A percentile compares a stretch with the other conserved stretches of the same genome.
Conservation (phyloP, 2,113 vertebrate species). For the Heterocephalus glaber region DNA sequence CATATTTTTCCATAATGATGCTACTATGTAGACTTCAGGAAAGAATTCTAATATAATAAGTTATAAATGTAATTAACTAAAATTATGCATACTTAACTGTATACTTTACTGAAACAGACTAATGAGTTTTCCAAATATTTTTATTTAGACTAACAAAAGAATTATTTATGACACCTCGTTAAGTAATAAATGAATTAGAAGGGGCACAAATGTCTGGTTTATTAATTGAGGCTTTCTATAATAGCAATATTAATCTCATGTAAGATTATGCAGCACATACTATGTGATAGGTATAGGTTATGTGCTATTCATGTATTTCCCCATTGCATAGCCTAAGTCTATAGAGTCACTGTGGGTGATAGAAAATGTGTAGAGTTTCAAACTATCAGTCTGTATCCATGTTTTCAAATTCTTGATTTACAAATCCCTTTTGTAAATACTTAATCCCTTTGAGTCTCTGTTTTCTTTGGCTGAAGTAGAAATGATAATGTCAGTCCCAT, state of each 20-base stretch:
- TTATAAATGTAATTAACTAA: neutral
- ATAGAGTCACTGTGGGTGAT: neutral
- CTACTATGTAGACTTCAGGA: neutral
- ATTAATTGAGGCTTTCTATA: neutral
- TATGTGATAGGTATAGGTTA: neutral
- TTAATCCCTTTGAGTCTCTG: neutral
- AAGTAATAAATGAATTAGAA: neutral
- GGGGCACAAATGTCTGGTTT: neutral
- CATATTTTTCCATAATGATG: conserved; percentile 15
- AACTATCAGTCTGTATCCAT: neutral
- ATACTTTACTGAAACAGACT: neutral
- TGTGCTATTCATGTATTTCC: neutral
- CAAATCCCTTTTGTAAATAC: neutral
- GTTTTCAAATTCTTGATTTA: neutral
- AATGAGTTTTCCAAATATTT: neutral
- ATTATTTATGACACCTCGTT: neutral
- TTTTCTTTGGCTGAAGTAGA: neutral
- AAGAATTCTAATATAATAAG: neutral
- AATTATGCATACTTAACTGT: neutral
- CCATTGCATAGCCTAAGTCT: neutral
- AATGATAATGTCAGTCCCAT: neutral
- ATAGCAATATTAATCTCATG: neutral
- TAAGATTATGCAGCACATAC: neutral
- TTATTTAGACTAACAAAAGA: neutral
- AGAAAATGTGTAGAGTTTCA: neutral